These are phyloP conservation scores for Alsophila aescularia DNA, from an alignment of 2,888 invertebrate species.

Conservation along the genomic window DNA sequence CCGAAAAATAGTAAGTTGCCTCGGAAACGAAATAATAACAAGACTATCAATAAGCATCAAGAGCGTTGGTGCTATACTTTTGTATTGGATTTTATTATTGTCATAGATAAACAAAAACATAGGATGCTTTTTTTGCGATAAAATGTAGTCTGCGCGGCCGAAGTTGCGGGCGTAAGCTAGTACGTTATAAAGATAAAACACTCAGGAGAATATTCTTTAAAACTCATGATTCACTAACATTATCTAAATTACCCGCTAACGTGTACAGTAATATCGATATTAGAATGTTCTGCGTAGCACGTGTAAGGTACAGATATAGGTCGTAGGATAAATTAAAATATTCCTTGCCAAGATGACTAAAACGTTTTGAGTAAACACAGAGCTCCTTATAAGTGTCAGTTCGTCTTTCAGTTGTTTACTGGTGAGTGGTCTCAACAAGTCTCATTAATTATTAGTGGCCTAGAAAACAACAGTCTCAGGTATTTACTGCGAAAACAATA, in stretches of 20 bases:
- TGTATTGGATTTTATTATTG: no score
- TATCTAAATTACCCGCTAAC: background rate
- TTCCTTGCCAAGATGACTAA: slow-evolving; percentile 6
- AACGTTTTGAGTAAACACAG: slow-evolving; percentile 5
- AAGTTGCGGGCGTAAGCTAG: no score
- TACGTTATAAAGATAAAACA: no score
- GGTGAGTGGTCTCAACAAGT: slow-evolving; percentile 42
- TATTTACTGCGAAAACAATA: background rate
- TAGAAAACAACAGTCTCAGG: slow-evolving; percentile 37
- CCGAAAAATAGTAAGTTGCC: no score
- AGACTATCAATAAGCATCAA: no score
- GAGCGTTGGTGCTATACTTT: no score
- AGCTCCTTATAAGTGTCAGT: slow-evolving; percentile 7
- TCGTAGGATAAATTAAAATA: background rate
- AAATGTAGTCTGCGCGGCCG: no score
- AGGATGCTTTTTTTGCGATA: no score
- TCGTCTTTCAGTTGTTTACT: slow-evolving; percentile 27
- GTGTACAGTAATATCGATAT: background rate
- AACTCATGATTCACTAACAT: background rate
- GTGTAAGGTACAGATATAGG: background rate
- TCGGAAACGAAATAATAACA: no score
- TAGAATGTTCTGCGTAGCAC: background rate
- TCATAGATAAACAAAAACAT: no score
- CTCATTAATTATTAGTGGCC: slow-evolving; percentile 49
- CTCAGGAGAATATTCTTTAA: background rate